A percentile compares a stretch with the other conserved stretches of the same genome.
These are phyloP conservation scores for Nothobranchius kuhntae DNA, from an alignment of 2,113 vertebrate genomes.

Conservation along the genomic window DNA sequence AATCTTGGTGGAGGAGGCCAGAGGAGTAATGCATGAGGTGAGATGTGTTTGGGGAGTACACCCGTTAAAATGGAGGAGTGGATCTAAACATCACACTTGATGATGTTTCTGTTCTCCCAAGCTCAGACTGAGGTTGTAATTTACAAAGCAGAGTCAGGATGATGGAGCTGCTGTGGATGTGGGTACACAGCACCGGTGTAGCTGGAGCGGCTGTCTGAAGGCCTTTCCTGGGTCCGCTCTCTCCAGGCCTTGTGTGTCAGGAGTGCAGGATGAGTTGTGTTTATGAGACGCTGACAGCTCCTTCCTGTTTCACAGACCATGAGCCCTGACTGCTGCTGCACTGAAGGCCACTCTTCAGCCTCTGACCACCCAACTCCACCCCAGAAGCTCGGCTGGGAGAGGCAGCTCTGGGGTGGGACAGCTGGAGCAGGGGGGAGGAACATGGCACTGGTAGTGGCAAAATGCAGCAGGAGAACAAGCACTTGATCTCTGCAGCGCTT, in stretches of 20 bases:
- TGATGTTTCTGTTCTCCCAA: conserved; percentile 13
- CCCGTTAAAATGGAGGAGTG: conserved; percentile 19
- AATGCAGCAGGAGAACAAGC: conserved; percentile 50
- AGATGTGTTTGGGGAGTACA: conserved; percentile 31
- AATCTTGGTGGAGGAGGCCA: conserved; percentile 25
- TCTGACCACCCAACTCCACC: conserved; percentile 64
- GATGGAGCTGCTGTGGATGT: neutral
- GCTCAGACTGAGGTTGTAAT: conserved; percentile 18
- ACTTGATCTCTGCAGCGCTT: conserved; percentile 59
- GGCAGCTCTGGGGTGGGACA: conserved; percentile 67
- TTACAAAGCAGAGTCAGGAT: neutral
- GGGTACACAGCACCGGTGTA: neutral
- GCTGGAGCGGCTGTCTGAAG: conserved; percentile 20
- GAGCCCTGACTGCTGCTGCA: conserved; percentile 60
- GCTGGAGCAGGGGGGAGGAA: conserved; percentile 60
- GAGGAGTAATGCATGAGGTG: conserved; percentile 34
- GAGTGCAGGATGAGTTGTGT: conserved; percentile 72
- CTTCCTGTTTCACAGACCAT: conserved; percentile 77
- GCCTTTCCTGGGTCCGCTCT: conserved; percentile 47
- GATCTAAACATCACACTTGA: conserved; percentile 18
- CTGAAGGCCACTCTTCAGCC: conserved; percentile 51
- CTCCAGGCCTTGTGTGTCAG: conserved; percentile 56
- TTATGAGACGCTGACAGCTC: conserved; percentile 79
- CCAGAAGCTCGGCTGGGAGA: conserved; percentile 45
- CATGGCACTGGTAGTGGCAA: conserved; percentile 40